A percentile compares a stretch with the other conserved stretches of the same genome.
Evolutionary conservation across 37 sponge, comb jelly and placozoan species (phyloP).

Genomic region (Chondrilla cf. caribensis): DNA sequence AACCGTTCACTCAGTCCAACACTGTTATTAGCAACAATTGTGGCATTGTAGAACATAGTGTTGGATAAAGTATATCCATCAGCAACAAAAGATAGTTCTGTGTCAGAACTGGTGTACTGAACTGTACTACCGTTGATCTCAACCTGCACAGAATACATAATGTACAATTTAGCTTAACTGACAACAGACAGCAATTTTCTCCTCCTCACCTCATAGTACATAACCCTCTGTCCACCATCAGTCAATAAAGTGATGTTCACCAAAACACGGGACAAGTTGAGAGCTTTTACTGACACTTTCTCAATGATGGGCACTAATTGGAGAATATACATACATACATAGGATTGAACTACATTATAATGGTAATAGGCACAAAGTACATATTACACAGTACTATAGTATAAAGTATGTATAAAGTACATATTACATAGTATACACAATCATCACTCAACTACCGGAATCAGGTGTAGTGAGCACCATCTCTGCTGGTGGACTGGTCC

Average conservation of each 20-base stretch:
- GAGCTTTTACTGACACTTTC: not conserved
- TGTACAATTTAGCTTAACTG: no score
- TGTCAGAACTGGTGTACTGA: no score
- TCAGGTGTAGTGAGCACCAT: not conserved
- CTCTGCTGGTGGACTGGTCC: conserved; percentile 2
- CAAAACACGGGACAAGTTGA: not conserved
- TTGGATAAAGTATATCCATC: no score
- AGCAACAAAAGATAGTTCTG: no score
- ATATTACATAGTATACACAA: not conserved
- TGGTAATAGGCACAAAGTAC: not conserved
- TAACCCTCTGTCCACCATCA: conserved; percentile 22
- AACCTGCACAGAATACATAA: no score
- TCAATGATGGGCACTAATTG: conserved; percentile 14
- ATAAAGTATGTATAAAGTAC: not conserved
- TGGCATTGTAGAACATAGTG: not conserved
- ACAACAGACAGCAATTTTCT: no score
- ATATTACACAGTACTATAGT: not conserved
- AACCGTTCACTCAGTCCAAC: not conserved
- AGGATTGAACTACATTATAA: not conserved
- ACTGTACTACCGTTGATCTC: no score
- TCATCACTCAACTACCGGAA: not conserved
- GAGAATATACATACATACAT: not conserved
- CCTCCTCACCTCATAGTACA: conserved; percentile 9
- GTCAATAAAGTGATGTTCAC: conserved; percentile 12
- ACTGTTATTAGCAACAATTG: not conserved